Evolutionary conservation across 2,113 vertebrate species (phyloP).

Genomic region (Tragulus kanchil): DNA sequence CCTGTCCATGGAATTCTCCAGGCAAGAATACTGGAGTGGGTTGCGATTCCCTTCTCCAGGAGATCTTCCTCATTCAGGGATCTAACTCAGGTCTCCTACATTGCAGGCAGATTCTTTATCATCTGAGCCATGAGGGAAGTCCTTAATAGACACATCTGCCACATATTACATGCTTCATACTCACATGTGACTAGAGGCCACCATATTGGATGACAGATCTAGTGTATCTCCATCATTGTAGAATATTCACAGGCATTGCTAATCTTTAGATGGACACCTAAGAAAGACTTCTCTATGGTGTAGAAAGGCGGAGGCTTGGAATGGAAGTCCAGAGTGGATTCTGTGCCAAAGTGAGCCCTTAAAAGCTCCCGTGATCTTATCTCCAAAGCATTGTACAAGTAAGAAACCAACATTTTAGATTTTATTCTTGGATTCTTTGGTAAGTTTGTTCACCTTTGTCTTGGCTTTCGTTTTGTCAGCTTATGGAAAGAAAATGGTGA

Average conservation of each 20-base stretch:
- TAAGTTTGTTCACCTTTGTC: not conserved
- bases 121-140: too few relatives aligned
- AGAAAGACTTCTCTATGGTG: not conserved
- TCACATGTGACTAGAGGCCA: not conserved
- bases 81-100: too few relatives aligned
- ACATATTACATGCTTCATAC: conserved; percentile 21
- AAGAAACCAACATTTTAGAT: not conserved
- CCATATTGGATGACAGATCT: not conserved
- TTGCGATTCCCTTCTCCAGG: too few relatives aligned
- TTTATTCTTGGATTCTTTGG: not conserved
- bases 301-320: not conserved
- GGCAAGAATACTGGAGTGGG: too few relatives aligned
- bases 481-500: not conserved
- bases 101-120: too few relatives aligned
- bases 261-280: not conserved
- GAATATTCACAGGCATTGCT: not conserved
- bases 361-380: too few relatives aligned
- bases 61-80: too few relatives aligned
- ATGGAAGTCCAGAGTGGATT: not conserved
- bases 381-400: too few relatives aligned
- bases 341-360: not conserved
- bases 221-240: not conserved
- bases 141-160: too few relatives aligned
- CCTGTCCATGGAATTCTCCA: too few relatives aligned
- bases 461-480: not conserved